These are phyloP conservation scores for Tapirus terrestris DNA, from an alignment of 2,113 vertebrate genomes.

Conservation along the genomic window DNA sequence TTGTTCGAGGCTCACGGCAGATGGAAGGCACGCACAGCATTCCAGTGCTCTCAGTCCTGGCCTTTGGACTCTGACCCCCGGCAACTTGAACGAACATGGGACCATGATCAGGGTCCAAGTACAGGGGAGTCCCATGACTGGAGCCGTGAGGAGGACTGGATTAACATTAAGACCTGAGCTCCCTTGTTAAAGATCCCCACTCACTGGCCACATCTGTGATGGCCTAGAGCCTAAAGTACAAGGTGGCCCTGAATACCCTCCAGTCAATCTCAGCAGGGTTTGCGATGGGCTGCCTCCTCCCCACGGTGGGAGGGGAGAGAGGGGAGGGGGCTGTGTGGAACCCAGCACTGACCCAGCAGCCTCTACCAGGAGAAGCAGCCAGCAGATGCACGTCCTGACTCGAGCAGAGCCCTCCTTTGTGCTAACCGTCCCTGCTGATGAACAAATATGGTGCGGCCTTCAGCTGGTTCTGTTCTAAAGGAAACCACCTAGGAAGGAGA, in stretches of 20 bases:
- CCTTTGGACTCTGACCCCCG: neutral
- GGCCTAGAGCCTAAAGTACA: neutral
- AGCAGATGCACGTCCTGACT: neutral
- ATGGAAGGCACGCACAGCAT: neutral
- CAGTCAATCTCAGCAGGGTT: neutral
- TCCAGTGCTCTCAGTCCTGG: neutral
- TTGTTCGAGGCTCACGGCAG: neutral
- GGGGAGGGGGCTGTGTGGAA: rapidly evolving
- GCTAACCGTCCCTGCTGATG: neutral
- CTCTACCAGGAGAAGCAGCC: neutral
- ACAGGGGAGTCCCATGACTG: neutral
- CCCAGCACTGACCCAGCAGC: neutral
- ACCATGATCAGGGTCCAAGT: neutral
- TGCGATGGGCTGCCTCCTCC: neutral
- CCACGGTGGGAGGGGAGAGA: rapidly evolving
- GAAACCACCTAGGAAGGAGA: neutral
- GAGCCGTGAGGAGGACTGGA: neutral
- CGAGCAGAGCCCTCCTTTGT: neutral
- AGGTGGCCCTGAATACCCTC: neutral
- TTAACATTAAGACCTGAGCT: neutral
- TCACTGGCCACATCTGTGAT: neutral
- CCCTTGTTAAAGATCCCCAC: neutral
- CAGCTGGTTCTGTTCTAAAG: neutral
- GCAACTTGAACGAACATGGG: neutral
- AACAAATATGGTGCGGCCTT: neutral